phyloP scores from a whole-genome alignment of 2,797 vertebrate genomes.

The Pelochelys cantorii region DNA sequence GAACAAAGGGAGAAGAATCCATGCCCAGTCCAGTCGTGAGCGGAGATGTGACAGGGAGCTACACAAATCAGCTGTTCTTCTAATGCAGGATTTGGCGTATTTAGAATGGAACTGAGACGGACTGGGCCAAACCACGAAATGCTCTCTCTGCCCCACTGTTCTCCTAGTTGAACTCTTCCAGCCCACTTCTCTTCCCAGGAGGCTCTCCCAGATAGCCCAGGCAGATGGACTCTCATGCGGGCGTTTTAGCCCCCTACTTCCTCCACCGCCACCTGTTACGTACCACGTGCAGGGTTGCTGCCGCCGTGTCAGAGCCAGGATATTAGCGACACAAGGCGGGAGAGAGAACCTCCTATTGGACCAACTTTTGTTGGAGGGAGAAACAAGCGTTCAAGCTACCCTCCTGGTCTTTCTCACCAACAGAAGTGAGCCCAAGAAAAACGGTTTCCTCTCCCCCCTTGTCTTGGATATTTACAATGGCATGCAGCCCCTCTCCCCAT shows the following conservation, averaged over 20 bases:
- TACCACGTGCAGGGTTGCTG: neutral
- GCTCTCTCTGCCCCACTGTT: accelerated
- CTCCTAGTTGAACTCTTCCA: accelerated
- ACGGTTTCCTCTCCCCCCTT: neutral
- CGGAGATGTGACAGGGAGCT: neutral
- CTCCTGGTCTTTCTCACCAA: neutral
- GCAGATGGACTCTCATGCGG: neutral
- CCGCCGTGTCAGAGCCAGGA: neutral
- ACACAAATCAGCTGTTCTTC: neutral
- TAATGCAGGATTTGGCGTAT: accelerated
- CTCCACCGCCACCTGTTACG: neutral
- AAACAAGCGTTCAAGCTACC: neutral
- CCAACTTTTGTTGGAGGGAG: neutral
- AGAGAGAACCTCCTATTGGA: neutral
- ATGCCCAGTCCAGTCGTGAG: accelerated
- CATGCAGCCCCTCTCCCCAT: neutral
- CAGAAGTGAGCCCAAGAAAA: neutral
- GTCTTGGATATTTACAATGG: neutral
- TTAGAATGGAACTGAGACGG: neutral
- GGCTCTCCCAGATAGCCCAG: accelerated
- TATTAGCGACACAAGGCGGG: neutral
- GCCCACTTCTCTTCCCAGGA: neutral
- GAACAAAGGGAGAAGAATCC: neutral
- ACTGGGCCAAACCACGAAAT: neutral
- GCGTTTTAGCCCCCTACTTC: neutral